These are phyloP conservation scores for Phocoena sinus DNA, from an alignment of 2,113 vertebrate genomes.

Conservation along the genomic window DNA sequence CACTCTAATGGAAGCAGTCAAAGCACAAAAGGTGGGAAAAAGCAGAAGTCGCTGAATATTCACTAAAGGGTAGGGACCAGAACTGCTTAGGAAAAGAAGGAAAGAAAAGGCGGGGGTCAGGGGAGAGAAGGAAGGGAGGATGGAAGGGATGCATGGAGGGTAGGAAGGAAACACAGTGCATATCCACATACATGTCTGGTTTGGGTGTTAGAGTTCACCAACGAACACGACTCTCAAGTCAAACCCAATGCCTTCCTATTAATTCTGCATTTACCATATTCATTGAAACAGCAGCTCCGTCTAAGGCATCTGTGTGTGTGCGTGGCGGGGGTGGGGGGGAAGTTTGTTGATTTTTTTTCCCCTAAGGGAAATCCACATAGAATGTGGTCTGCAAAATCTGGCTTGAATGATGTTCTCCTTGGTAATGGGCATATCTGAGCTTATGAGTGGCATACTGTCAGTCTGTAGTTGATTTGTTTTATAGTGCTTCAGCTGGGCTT, in stretches of 20 bases:
- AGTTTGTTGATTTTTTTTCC: neutral
- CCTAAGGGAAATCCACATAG: slow-evolving; percentile 36
- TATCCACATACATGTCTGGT: neutral
- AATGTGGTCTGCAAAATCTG: slow-evolving; percentile 40
- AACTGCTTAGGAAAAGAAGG: neutral
- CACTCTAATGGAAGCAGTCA: neutral
- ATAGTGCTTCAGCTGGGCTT: slow-evolving; percentile 17
- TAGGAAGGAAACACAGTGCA: neutral
- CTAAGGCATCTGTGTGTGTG: neutral
- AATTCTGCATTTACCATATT: slow-evolving; percentile 10
- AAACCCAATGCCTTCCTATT: neutral
- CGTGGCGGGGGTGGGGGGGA: neutral
- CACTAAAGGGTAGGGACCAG: neutral
- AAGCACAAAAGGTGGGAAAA: neutral
- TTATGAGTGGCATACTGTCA: neutral
- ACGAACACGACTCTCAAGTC: neutral
- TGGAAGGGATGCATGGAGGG: neutral
- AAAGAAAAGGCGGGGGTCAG: neutral
- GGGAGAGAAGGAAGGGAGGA: neutral
- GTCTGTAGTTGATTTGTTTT: slow-evolving; percentile 45
- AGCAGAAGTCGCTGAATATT: neutral
- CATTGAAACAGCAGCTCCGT: slow-evolving; percentile 15
- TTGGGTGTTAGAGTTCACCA: neutral
- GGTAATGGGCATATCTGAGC: slow-evolving; percentile 28
- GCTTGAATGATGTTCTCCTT: slow-evolving; percentile 31